These are phyloP conservation scores for Heliconius charithonia DNA, from an alignment of 2,888 invertebrate genomes.

Conservation along the genomic window DNA sequence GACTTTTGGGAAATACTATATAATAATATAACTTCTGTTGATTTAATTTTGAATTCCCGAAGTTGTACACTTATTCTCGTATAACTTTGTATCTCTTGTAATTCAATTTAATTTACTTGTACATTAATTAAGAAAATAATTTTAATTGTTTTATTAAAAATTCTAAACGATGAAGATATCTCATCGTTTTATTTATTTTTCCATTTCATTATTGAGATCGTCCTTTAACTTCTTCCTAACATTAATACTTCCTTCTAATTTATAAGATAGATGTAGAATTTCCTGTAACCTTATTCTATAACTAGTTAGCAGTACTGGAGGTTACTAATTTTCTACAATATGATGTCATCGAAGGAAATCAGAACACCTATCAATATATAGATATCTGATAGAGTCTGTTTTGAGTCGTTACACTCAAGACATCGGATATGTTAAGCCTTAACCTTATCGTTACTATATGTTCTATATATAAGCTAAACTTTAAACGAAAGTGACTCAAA, in stretches of 20 bases:
- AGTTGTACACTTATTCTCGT: not conserved
- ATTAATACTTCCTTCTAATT: not conserved
- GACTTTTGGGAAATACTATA: slow-evolving; percentile 26
- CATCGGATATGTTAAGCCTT: too few species aligned
- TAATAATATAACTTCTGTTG: slow-evolving; percentile 39
- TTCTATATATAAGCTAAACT: not conserved
- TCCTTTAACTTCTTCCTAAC: not conserved
- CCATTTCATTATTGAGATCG: not conserved
- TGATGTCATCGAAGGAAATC: not conserved
- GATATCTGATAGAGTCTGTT: too few species aligned
- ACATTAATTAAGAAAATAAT: not conserved
- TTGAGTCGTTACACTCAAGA: not conserved
- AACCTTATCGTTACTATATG: not conserved
- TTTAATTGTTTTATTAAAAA: slow-evolving; percentile 1
- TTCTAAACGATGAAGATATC: not conserved
- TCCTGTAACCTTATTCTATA: not conserved
- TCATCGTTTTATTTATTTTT: not conserved
- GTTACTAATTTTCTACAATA: too few species aligned
- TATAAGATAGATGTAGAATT: not conserved
- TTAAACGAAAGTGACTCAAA: not conserved
- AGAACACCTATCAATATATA: not conserved
- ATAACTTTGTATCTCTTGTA: not conserved
- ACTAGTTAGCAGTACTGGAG: not conserved
- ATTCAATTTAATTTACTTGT: slow-evolving; percentile 5
- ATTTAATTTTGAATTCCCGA: slow-evolving; percentile 17